phyloP scores from a whole-genome alignment of 2,797 vertebrate species.

The Gymnodraco acuticeps region DNA sequence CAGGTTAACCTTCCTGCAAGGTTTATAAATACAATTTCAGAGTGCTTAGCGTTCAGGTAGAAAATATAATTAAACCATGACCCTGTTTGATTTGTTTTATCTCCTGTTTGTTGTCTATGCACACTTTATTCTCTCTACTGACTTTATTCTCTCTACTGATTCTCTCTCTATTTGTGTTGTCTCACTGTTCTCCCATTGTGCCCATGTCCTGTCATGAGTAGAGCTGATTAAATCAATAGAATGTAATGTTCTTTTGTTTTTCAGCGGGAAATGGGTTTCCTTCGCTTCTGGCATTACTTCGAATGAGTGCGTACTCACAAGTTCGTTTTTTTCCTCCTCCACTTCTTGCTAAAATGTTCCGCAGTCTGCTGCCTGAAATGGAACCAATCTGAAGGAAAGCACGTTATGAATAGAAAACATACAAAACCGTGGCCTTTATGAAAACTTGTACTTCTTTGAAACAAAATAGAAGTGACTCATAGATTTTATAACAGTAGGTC shows the following conservation, averaged over 20 bases:
- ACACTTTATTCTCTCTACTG: background rate
- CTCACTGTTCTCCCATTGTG: conserved; percentile 5
- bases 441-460: background rate
- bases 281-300: conserved; percentile 6
- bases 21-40: background rate
- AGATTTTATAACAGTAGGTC: background rate
- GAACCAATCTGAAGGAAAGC: background rate
- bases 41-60: background rate
- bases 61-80: background rate
- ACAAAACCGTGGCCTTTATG: background rate
- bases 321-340: background rate
- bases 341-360: background rate
- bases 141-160: background rate
- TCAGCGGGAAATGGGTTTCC: conserved; percentile 1
- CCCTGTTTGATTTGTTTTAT: background rate
- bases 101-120: background rate
- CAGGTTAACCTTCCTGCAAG: background rate
- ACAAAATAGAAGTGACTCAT: background rate
- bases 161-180: conserved; percentile 7
- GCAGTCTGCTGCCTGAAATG: background rate
- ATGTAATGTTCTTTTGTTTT: conserved; percentile 21
- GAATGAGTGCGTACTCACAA: conserved; percentile 4
- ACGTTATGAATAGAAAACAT: background rate
- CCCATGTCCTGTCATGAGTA: background rate
- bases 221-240: conserved; percentile 20